These are phyloP conservation scores for Heterodera schachtii DNA, from an alignment of 1,140 invertebrate species.

Conservation along the genomic window DNA sequence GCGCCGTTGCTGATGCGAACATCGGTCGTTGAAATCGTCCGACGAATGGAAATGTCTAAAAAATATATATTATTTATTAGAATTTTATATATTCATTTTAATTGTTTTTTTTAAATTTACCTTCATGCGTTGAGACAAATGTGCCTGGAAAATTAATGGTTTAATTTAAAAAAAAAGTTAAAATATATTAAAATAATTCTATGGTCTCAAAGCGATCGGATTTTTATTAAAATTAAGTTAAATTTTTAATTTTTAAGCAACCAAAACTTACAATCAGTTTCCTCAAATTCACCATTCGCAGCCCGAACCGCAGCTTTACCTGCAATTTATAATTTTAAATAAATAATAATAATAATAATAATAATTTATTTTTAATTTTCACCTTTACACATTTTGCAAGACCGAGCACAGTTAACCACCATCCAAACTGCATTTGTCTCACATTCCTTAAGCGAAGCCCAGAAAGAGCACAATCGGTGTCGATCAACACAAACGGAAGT, in stretches of 20 bases:
- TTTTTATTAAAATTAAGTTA: no score
- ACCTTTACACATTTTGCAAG: constrained; percentile 64
- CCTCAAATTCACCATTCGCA: constrained; percentile 55
- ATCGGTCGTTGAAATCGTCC: constrained; percentile 60
- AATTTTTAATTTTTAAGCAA: no score
- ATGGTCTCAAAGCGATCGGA: no score
- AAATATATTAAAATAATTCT: no score
- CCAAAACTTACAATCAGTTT: constrained; percentile 49
- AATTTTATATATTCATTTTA: background rate
- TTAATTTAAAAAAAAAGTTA: no score
- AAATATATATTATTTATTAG: background rate
- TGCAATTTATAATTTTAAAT: no score
- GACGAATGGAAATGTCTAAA: constrained; percentile 50
- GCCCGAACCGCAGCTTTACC: constrained; percentile 20
- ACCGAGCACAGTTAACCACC: constrained; percentile 57
- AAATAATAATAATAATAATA: no score
- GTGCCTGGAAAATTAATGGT: constrained; percentile 30
- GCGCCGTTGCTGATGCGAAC: constrained; percentile 61
- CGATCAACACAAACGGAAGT: constrained; percentile 60
- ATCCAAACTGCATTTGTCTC: constrained; percentile 64
- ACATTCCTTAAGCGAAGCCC: constrained; percentile 61
- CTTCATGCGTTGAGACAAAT: constrained; percentile 62
- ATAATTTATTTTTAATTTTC: background rate
- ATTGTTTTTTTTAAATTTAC: constrained; percentile 33
- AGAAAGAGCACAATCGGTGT: constrained; percentile 60